Base-by-base conservation (phyloP, 2,113 vertebrate species). In the Dryoscopus gambensis region DNA sequence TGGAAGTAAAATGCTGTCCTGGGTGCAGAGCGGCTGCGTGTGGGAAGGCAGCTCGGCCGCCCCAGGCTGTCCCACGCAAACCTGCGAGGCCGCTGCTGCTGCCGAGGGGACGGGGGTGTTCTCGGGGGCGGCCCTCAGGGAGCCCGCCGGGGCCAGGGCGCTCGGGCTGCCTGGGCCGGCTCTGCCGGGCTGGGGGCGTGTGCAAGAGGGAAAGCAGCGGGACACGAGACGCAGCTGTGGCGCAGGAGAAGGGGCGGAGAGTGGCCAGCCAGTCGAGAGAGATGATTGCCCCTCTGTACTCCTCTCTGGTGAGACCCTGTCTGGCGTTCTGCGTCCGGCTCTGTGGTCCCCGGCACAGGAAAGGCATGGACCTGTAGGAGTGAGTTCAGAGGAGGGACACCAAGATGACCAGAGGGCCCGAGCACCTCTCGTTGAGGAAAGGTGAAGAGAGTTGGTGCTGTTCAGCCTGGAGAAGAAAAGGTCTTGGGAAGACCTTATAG, bases 1-100 rank as follows among this genome's bases (percentile, higher is more conserved):
- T 40, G 15, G 1, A 7, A 13, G 47, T 0, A 18, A 21, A 24
- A 5, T 0, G 17, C 19, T 1, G 17, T 1, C 15, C 42, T 1
- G 52, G 0, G 2, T 0, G 12, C 1, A 3, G 19, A 7, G 37
- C 11, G 19, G 10, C 65, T 24, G 47, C 2, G 0, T 1, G 30
- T 1, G 21, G 15, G 12, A 5, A 2, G 5, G 11, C 4, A 0
- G 30, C 60, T 2, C 3, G 2, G 25, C 11, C 5, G 0, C 3
- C 10, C 10, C 35, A 0, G 10, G 4, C 6, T 1, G 4, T 7
- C 20, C 13, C 49, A 1, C 17, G 1, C 19, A 0, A 3, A 2
- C 22, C 2, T 1, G 24, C 7, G 5, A 5, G 50, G 75, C 57
- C 15, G 30, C 49, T 6, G 85, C 25, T 1, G 84, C 40, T 0